Base-by-base conservation (phyloP, 2,888 invertebrate genomes). In the Amorpha juglandis region DNA sequence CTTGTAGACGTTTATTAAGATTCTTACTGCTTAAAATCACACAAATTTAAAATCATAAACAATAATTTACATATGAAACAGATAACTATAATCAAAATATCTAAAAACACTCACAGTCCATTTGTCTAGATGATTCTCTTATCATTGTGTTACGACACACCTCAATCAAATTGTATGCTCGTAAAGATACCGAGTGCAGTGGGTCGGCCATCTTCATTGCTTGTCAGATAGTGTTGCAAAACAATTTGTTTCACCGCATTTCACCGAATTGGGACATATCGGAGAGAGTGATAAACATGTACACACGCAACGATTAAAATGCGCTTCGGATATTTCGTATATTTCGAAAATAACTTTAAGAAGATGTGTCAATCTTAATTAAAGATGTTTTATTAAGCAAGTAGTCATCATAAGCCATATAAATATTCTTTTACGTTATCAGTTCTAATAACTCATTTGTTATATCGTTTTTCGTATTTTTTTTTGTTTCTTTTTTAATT, bases 101-200 rank as follows among this genome's bases (percentile, higher is more conserved):
- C 11, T 45, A 14, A 45, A 38, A 45, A 8, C 42, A 42, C 42
- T 0, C 9, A 0, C 45, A 12, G 45, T 14, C 45, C 45, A 7
- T 45, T 45, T 45, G 45, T 45, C 45, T 45, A 14, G 3, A 12
- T 14, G 48, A 48, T 16, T 48, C 48, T 48, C 48, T 48, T 48
- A 48, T 45, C 45, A 45, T 45, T 14, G 14, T 50, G 50, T 50
- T 50, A 19, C 50, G 19, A 50, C 19, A 50, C 19, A 50, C 50
- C 50, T 50, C 50, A 11, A 50, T 50, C 19, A 8, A 50, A 19
- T 16, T 48, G 48, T 48, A n/a, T 50, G 50, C 19, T 19, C 50
- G 50, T 50, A 19, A 50, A 50, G 50, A 50, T 50, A 50, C 19
- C 9, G 50, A 50, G 50, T 19, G 50, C 50, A 50, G 19, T 50